These are phyloP conservation scores for Corbicula japonica DNA, from an alignment of 2,888 invertebrate species.

Conservation along the genomic window DNA sequence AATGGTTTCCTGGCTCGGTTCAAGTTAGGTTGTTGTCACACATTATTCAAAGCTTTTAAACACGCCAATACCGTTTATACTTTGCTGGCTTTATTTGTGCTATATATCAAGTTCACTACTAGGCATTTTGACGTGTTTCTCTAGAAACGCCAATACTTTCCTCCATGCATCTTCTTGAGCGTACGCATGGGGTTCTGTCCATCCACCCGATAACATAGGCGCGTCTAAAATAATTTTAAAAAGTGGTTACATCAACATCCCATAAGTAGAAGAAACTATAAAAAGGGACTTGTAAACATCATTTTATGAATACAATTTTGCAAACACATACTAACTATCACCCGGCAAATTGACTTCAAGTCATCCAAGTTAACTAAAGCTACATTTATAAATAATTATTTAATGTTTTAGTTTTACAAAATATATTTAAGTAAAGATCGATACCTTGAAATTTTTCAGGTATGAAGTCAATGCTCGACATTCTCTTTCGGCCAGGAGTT, in stretches of 20 bases:
- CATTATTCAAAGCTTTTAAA: too few relatives aligned
- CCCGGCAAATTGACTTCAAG: not conserved
- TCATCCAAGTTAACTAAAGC: not conserved
- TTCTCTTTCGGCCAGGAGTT: constrained; percentile 29
- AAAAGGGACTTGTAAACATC: not conserved
- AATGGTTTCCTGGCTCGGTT: too few relatives aligned
- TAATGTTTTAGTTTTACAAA: not conserved
- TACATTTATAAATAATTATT: not conserved
- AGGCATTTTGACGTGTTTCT: constrained; percentile 12
- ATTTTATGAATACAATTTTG: not conserved
- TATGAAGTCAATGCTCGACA: constrained; percentile 33
- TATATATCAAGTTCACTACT: too few relatives aligned
- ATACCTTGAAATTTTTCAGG: constrained; percentile 49
- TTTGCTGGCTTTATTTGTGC: too few relatives aligned
- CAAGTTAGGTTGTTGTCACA: too few relatives aligned
- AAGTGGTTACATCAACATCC: not conserved
- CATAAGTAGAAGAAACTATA: too few relatives aligned
- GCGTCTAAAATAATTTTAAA: constrained; percentile 32
- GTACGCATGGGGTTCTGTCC: constrained; percentile 40
- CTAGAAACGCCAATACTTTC: constrained; percentile 42
- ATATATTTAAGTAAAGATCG: not conserved
- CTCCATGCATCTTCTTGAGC: constrained; percentile 61
- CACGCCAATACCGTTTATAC: too few relatives aligned
- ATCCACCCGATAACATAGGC: constrained; percentile 45
- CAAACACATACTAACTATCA: not conserved